These are phyloP conservation scores for Otocyon megalotis DNA, from an alignment of 2,113 vertebrate genomes.

Conservation along the genomic window DNA sequence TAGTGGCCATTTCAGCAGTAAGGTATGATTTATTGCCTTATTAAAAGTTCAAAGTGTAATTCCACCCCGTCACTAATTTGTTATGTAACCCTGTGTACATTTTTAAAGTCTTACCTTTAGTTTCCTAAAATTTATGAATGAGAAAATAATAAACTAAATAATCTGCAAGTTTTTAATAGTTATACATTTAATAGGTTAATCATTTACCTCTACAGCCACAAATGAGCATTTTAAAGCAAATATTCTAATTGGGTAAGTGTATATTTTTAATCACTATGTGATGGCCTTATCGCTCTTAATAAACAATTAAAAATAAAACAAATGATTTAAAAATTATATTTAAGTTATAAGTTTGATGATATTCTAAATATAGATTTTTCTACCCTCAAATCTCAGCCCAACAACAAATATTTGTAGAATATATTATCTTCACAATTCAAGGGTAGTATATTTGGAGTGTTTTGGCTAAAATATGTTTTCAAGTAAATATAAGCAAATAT, in stretches of 20 bases:
- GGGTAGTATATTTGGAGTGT: background rate
- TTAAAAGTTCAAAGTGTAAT: background rate
- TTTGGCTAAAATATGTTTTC: constrained; percentile 38
- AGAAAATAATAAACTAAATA: background rate
- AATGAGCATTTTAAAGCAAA: background rate
- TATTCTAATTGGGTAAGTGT: background rate
- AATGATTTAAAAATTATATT: background rate
- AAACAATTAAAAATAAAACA: background rate
- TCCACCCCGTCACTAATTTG: background rate
- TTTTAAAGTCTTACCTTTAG: background rate
- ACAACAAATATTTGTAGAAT: background rate
- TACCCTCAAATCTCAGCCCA: background rate
- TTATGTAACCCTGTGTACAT: accelerated
- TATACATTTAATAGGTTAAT: background rate
- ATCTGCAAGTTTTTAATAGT: background rate
- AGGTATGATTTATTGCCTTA: background rate
- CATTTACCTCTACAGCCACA: background rate
- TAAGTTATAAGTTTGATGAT: background rate
- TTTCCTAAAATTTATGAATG: background rate
- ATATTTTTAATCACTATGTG: background rate
- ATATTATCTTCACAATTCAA: background rate
- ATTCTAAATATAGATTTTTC: background rate
- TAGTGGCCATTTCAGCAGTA: background rate
- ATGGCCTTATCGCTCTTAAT: background rate
- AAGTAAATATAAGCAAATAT: background rate